A percentile compares a stretch with the other conserved stretches of the same genome.
phyloP scores from a whole-genome alignment of 2,797 vertebrate species.

The Amazona ochrocephala region DNA sequence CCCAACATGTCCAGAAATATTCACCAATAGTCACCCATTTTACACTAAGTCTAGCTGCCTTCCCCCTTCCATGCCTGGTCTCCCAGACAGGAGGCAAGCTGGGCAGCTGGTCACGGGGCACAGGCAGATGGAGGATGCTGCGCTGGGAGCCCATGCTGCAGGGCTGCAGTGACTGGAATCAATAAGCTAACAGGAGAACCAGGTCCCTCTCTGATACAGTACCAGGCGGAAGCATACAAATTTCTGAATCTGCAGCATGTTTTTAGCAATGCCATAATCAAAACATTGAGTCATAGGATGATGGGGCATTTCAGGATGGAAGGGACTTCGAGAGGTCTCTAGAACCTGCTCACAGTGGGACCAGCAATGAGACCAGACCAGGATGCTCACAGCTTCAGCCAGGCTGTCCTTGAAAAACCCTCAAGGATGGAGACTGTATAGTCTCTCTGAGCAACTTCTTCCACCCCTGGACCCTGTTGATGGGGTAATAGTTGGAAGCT shows the following conservation, averaged over 20 bases:
- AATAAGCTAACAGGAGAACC: background rate
- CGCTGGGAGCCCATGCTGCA: background rate
- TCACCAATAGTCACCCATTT: background rate
- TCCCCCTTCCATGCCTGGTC: rapidly evolving
- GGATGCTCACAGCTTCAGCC: background rate
- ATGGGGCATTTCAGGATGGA: background rate
- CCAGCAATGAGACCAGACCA: background rate
- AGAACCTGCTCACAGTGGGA: background rate
- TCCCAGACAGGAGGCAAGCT: background rate
- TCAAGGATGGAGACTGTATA: background rate
- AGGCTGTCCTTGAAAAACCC: background rate
- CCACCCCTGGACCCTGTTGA: rapidly evolving
- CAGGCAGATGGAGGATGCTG: background rate
- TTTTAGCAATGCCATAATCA: background rate
- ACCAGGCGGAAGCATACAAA: background rate
- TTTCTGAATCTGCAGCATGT: slow-evolving; percentile 10
- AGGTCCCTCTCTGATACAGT: background rate
- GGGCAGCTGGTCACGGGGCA: rapidly evolving
- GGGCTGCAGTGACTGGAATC: background rate
- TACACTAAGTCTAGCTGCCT: rapidly evolving
- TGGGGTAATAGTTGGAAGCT: background rate
- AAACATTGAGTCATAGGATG: background rate
- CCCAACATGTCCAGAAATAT: rapidly evolving
- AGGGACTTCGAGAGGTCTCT: background rate
- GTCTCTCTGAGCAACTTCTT: background rate